A percentile compares a stretch with the other conserved stretches of the same genome.
These are phyloP conservation scores for Muscicapa striata DNA, from an alignment of 2,797 vertebrate genomes.

Conservation along the genomic window DNA sequence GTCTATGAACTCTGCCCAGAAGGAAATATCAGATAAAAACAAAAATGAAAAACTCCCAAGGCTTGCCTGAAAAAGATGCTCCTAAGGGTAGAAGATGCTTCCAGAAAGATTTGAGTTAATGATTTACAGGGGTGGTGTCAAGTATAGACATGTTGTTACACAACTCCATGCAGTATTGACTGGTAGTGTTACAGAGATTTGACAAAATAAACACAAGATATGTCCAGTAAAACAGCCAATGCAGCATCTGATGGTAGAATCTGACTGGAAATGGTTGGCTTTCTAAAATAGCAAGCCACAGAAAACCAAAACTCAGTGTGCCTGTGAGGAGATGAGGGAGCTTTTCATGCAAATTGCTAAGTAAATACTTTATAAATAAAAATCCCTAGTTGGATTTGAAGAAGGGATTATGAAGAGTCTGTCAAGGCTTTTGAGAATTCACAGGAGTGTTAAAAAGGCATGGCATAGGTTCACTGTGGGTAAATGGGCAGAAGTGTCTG, in stretches of 20 bases:
- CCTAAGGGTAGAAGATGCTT: neutral
- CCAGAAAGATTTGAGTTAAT: neutral
- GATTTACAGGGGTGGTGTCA: neutral
- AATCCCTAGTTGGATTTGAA: neutral
- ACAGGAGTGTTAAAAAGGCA: neutral
- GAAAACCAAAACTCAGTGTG: neutral
- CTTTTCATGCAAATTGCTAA: neutral
- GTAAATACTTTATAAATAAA: neutral
- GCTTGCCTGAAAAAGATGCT: neutral
- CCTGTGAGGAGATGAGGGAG: neutral
- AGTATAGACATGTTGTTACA: neutral
- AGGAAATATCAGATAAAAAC: neutral
- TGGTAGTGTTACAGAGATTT: neutral
- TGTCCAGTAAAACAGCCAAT: neutral
- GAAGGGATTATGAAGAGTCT: neutral
- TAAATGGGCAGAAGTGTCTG: neutral
- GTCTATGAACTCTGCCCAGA: neutral
- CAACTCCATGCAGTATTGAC: neutral
- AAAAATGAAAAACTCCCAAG: fast-evolving
- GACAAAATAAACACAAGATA: neutral
- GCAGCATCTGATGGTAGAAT: neutral
- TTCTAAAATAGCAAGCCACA: neutral
- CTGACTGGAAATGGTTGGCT: neutral
- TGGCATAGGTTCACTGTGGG: neutral
- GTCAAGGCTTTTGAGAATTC: neutral